These are phyloP conservation scores for Bombus pyrosoma DNA, from an alignment of 1,140 invertebrate genomes.

Conservation along the genomic window DNA sequence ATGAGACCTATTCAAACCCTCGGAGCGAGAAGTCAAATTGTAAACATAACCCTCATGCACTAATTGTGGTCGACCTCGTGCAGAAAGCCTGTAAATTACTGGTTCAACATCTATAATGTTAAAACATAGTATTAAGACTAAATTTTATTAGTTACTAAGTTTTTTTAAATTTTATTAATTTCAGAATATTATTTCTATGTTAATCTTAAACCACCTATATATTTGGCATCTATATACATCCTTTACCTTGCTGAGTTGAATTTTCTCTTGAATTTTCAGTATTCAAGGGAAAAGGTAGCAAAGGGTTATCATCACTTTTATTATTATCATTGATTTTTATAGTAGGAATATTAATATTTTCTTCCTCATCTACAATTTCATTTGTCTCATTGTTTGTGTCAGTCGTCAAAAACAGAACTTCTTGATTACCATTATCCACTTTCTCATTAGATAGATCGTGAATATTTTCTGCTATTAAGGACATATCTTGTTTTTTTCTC, in stretches of 20 bases:
- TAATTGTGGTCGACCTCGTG: conserved; percentile 70
- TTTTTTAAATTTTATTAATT: neutral
- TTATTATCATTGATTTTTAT: conserved; percentile 9
- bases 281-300: neutral
- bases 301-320: neutral
- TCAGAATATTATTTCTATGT: neutral
- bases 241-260: conserved; percentile 41
- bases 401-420: conserved; percentile 31
- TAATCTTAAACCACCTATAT: neutral
- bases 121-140: neutral
- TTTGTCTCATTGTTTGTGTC: neutral
- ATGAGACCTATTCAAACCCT: conserved; percentile 69
- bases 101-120: conserved; percentile 62
- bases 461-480: neutral
- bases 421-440: neutral
- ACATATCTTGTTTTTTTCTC: conserved; percentile 35
- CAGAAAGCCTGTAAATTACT: conserved; percentile 71
- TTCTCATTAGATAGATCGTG: conserved; percentile 5
- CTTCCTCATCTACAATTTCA: neutral
- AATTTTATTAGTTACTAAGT: neutral
- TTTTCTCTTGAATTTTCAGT: conserved; percentile 26
- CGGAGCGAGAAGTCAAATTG: conserved; percentile 72
- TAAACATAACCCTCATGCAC: conserved; percentile 72
- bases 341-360: conserved; percentile 28
- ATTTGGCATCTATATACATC: neutral